Base-by-base conservation (phyloP, 2,797 vertebrate species). In the Betta splendens region DNA sequence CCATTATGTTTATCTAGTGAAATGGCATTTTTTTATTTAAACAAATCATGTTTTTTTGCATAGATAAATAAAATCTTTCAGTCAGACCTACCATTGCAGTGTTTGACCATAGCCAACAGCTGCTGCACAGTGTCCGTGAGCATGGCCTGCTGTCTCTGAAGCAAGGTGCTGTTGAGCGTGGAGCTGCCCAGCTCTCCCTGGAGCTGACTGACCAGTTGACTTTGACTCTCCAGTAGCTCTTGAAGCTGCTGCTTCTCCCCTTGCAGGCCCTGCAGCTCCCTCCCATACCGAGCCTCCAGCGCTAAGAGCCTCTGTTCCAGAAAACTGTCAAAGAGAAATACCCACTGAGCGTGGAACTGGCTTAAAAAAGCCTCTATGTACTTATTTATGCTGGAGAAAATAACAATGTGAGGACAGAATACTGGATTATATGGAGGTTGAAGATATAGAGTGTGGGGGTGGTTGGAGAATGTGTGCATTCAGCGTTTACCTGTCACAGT, bases 241-340 rank as follows among this genome's bases (percentile, higher is more conserved):
- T 92, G 90, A 71, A 94, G 90, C 83, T 92, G 88, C 70, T 83
- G 75, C 69, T 93, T 93, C 72, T 94, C 92, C 2, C 77, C 61
- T 68, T 87, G 89, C 53, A 93, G 49, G 13, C 62, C 81, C 59
- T 89, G 86, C 18, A 94, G 85, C 80, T 92, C 92, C 69, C 67
- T 83, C 23, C 82, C 84, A 2, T 92, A 91, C 37, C 81, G 88
- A 25, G 82, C 79, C 72, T 94, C 93, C 63, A 94, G 70, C 0
- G 86, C 86, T n/a, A 87, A 68, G 9, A 94, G 84, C 56, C 92
- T 89, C 70, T 92, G 83, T 55, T 94, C 93, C 70, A 94, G 79
- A 67, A 91, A 89, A 77, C 94, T 94, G 57, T 20, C n/a, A 17
- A 43, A 63, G 17, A 18, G 15, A 58, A 65, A 63, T 15, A 48